These are phyloP conservation scores for Epinephelus coioides DNA, from an alignment of 2,797 vertebrate species.

Conservation along the genomic window DNA sequence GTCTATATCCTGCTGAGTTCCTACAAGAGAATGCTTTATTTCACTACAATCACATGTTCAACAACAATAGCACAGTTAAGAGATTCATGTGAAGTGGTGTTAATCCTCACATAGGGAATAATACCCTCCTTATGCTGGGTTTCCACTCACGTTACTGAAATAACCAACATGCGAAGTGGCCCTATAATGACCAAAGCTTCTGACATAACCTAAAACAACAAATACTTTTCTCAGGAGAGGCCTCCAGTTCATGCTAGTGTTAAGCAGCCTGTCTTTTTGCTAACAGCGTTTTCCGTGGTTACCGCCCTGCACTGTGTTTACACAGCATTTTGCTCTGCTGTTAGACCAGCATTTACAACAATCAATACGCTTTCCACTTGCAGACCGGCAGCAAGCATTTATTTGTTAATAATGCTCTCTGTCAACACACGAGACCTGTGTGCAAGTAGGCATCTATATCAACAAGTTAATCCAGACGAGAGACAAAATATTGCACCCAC, in stretches of 20 bases:
- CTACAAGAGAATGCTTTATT: slow-evolving; percentile 26
- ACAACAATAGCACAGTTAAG: slow-evolving; percentile 19
- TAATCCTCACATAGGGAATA: slow-evolving; percentile 41
- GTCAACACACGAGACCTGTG: slow-evolving; percentile 22
- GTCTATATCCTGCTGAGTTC: slow-evolving; percentile 4
- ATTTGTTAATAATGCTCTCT: slow-evolving; percentile 49
- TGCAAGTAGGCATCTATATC: slow-evolving; percentile 15
- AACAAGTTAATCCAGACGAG: slow-evolving; percentile 7
- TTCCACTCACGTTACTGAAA: slow-evolving; percentile 18
- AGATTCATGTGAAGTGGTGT: slow-evolving; percentile 25
- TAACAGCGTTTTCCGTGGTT: slow-evolving; percentile 42
- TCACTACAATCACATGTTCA: slow-evolving; percentile 13
- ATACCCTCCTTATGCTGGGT: slow-evolving; percentile 40
- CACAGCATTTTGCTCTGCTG: slow-evolving; percentile 46
- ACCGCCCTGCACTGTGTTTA: slow-evolving; percentile 43
- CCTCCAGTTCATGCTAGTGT: slow-evolving; percentile 11
- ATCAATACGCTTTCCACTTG: slow-evolving; percentile 63
- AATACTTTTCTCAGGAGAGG: slow-evolving; percentile 23
- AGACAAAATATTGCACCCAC: not conserved
- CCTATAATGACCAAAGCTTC: slow-evolving; percentile 27
- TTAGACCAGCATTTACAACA: slow-evolving; percentile 47
- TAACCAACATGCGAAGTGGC: slow-evolving; percentile 26
- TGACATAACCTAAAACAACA: slow-evolving; percentile 43
- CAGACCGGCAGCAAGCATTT: slow-evolving; percentile 57
- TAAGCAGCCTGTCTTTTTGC: slow-evolving; percentile 30